A percentile compares a stretch with the other conserved stretches of the same genome.
Conservation (phyloP, 2,888 invertebrate species). For the Pyrrhosoma nymphula region DNA sequence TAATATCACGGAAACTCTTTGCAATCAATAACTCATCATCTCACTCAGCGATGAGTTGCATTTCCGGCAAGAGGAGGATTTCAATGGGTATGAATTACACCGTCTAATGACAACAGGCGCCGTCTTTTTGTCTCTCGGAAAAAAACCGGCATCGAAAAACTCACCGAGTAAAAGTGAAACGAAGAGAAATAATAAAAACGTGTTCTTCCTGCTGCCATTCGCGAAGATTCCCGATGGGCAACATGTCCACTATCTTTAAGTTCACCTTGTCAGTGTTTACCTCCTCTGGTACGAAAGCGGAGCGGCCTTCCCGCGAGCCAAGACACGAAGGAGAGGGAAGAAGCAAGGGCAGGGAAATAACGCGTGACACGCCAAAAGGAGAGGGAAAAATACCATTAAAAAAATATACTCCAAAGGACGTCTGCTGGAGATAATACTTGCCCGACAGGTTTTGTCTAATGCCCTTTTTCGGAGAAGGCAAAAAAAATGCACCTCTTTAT, state of each 20-base stretch:
- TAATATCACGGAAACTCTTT: no score
- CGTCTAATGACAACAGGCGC: not conserved
- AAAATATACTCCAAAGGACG: conserved; percentile 12
- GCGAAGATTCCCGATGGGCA: not conserved
- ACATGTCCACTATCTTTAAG: not conserved
- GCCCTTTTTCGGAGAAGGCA: not conserved
- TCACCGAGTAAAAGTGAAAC: not conserved
- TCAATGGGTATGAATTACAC: no score
- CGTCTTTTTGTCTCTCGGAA: not conserved
- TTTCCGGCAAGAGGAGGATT: no score
- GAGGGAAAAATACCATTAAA: not conserved
- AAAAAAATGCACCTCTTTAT: not conserved
- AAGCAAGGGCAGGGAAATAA: not conserved
- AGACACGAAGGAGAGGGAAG: not conserved
- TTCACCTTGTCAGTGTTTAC: conserved; percentile 12
- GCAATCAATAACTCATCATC: no score
- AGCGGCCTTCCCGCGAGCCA: not conserved
- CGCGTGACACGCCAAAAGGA: not conserved
- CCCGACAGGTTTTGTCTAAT: not conserved
- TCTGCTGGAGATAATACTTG: conserved; percentile 18
- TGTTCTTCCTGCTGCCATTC: not conserved
- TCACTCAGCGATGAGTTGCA: no score
- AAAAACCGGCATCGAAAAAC: not conserved
- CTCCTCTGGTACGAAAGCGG: not conserved
- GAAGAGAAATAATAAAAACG: not conserved